These are phyloP conservation scores for Petrocephalus microphthalmus DNA, from an alignment of 2,113 vertebrate species.

Conservation along the genomic window DNA sequence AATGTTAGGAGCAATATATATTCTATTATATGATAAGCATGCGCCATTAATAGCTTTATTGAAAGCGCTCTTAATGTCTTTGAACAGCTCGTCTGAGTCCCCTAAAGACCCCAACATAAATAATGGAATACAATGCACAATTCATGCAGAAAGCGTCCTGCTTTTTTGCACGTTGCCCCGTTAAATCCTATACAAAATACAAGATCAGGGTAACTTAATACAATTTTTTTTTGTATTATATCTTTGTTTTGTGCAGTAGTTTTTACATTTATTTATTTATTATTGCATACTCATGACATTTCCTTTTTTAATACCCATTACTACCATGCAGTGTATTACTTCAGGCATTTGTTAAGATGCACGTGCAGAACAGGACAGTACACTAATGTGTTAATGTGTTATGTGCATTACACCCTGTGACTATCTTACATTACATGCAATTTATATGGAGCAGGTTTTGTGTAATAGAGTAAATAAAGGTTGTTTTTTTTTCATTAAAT, in stretches of 20 bases:
- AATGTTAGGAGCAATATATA: neutral
- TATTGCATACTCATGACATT: neutral
- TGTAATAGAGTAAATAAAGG: neutral
- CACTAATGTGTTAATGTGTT: neutral
- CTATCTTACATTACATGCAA: neutral
- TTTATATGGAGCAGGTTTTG: neutral
- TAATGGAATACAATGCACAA: neutral
- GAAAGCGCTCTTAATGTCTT: neutral
- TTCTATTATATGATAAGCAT: neutral
- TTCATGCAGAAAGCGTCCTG: slow-evolving; percentile 5
- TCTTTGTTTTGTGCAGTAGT: neutral
- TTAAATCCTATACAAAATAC: slow-evolving; percentile 18
- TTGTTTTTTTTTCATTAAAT: neutral
- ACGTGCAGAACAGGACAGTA: neutral
- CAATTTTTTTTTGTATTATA: neutral
- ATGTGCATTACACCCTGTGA: neutral
- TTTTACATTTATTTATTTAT: neutral
- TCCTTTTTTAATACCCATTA: neutral
- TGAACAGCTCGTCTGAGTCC: neutral
- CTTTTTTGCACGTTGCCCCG: neutral
- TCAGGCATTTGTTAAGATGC: neutral
- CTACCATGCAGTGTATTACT: neutral
- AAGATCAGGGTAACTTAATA: slow-evolving; percentile 15
- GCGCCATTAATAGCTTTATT: neutral
- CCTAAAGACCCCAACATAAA: neutral